Evolutionary conservation across 64 coral and sea anemone genomes (phyloP), one percentile per base, ranked within the genome.

Genomic region (Montipora foliosa): DNA sequence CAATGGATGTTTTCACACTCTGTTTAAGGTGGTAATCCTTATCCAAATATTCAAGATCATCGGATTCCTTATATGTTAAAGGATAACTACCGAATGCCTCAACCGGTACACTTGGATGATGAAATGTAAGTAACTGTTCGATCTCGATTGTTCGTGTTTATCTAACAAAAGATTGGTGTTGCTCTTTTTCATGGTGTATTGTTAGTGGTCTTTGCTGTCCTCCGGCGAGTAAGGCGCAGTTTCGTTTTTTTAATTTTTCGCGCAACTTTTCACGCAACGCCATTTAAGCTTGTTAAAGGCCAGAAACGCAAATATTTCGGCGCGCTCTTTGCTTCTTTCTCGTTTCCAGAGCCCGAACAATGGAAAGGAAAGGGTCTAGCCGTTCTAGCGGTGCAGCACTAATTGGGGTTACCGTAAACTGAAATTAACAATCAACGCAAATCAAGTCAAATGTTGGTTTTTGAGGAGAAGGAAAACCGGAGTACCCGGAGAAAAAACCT

Each of bases 41-140:
- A 96, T 74, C 95, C 95, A 24, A 46, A 89, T 50, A 78, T 93
- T 68, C 46, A 93, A 17, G 91, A 73, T 9, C 91, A 89, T 53
- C 50, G 67, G 14, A 83, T 96, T 45, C 87, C 95, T 5, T 85
- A 96, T 14, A 14, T 67, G 22, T 53, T 96, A 13, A 88, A 93
- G 44, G 87, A 79, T 17, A 82, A 82, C 44, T 96, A 96, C 87
- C 90, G 95, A 96, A 96, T 96, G 95, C 81, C 91, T 3, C 93
- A 96, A 77, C 95, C 95, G 5, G 87, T n/a, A 8, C 95, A 96
- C 75, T 64, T 96, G 13, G 95, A 96, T 76, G 88, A 87, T 57
- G 95, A 93, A 14, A 87, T 96, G 95, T 96, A 78, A 96, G 95
- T 59, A 1, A 25, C 25, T 25, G 25, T 1, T 25, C 1, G 0